Evolutionary conservation across 2,888 invertebrate species (phyloP).

Genomic region (Synergus laeviventris): DNA sequence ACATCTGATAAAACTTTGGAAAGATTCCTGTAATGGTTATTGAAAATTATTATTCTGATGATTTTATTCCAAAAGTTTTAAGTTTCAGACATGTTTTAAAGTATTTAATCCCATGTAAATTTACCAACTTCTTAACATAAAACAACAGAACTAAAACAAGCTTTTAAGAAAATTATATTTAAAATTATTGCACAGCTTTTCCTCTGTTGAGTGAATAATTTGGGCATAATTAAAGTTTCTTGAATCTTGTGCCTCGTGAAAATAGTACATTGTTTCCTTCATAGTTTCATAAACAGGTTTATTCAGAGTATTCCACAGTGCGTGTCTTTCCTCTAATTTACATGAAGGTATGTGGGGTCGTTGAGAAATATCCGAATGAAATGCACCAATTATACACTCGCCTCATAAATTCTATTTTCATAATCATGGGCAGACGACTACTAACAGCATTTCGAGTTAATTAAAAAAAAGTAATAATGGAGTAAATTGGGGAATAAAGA

Average conservation of each 20-base stretch:
- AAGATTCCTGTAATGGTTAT: no score
- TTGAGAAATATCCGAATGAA: conserved; percentile 17
- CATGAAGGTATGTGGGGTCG: neutral
- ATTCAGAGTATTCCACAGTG: neutral
- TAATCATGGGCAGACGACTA: neutral
- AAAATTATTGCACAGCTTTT: neutral
- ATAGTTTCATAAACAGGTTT: neutral
- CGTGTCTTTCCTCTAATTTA: conserved; percentile 9
- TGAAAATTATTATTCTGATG: no score
- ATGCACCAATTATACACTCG: conserved; percentile 21
- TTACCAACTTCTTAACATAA: neutral
- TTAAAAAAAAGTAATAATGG: neutral
- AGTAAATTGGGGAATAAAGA: neutral
- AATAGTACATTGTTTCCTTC: neutral
- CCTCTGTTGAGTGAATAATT: neutral
- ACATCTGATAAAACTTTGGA: no score
- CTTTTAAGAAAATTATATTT: neutral
- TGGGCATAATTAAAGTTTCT: neutral
- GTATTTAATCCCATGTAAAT: neutral
- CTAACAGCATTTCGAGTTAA: neutral
- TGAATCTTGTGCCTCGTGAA: neutral
- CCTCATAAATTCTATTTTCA: conserved; percentile 35
- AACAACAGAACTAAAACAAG: neutral
- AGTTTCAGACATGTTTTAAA: neutral
- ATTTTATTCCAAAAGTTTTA: neutral